Base-by-base conservation (phyloP, 2,113 vertebrate species). In the Eolophus roseicapilla region DNA sequence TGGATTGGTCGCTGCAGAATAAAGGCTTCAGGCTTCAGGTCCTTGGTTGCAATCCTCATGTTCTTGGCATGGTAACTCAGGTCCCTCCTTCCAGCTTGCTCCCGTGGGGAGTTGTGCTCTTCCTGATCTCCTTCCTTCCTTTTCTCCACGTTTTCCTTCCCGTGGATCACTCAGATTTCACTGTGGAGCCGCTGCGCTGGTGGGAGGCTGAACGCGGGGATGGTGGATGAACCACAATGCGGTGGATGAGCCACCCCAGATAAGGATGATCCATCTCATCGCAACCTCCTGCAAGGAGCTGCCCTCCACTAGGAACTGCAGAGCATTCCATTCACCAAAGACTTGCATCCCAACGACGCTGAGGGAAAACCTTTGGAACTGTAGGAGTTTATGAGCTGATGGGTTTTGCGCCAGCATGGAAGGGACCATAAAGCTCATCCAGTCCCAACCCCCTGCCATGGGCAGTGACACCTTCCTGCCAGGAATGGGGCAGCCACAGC, bases 331-430 rank as follows among this genome's bases (percentile, higher is more conserved):
- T 47, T 31, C 14, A 10, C 4, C 0, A 15, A 13, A 31, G 23
- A 21, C 18, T 29, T 37, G 9, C 44, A 41, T 4, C 74, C 53
- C 62, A 19, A 7, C 31, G 15, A 5, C 37, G 37, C 37, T 37
- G 37, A 37, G 10, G 37, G 37, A 25, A 25, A n/a, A 3, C 3
- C 24, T 47, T 47, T 25, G 64, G 29, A 41, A 12, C 9, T 1
- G 0, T 3, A 29, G 7, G 19, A n/a, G 41, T 20, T 9, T 5
- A 4, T 33, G 4, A 18, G 4, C 35, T 2, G 64, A 31, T 1
- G 19, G 55, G 9, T 28, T 53, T 37, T 25, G 20, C 21, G 12
- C 4, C 31, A 57, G 27, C 35, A 5, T 1, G 4, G 3, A 59
- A 35, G 33, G 57, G 57, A n/a, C 33, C 55, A n/a, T 35, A n/a